Conservation (phyloP, 2,888 invertebrate genomes). For the Eustalomyia histrio region DNA sequence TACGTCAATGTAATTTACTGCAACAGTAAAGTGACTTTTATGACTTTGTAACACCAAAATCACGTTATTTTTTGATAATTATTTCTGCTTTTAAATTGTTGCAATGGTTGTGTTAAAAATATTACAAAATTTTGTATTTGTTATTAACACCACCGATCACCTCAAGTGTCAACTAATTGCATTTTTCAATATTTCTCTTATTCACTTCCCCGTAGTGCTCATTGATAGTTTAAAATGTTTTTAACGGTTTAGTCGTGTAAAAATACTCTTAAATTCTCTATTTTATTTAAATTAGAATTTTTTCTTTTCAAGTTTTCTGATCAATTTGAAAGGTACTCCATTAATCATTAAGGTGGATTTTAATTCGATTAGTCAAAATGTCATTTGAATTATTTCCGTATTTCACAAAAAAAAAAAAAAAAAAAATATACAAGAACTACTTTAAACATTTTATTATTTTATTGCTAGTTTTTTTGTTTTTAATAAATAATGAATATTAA, state of each 20-base stretch:
- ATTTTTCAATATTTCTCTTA: not conserved
- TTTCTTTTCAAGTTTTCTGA: not conserved
- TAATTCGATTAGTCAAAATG: no score
- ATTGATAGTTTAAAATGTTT: not conserved
- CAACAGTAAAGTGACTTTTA: not conserved
- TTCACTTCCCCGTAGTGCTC: not conserved
- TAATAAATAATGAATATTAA: no score
- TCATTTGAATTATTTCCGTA: no score
- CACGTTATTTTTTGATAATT: not conserved
- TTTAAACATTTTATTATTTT: no score
- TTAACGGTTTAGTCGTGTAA: not conserved
- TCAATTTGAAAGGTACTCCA: not conserved
- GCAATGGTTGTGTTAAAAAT: slow-evolving; percentile 1
- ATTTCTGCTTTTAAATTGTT: not conserved
- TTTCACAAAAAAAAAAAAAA: no score
- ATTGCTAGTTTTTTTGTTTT: no score
- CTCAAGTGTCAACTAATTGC: not conserved
- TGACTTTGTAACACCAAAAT: not conserved
- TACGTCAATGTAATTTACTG: not conserved
- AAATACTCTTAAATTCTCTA: not conserved
- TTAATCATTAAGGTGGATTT: no score
- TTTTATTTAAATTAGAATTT: not conserved
- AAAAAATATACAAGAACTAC: no score
- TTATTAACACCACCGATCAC: not conserved
- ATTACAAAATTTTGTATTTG: not conserved